Evolutionary conservation across 2,113 vertebrate genomes (phyloP).

Genomic region (Hyla sarda): DNA sequence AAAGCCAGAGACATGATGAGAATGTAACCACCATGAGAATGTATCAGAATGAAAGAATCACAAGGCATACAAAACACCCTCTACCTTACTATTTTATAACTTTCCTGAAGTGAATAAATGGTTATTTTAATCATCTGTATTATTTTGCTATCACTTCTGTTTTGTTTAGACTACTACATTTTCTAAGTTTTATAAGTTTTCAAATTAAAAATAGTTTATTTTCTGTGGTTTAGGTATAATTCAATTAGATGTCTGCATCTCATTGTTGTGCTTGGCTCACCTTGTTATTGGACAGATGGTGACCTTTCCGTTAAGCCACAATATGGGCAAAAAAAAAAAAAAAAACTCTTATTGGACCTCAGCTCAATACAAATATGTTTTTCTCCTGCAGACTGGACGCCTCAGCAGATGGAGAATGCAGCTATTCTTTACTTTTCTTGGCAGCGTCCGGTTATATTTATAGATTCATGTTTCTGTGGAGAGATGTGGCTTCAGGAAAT

Average conservation of each 20-base stretch:
- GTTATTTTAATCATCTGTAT: background rate
- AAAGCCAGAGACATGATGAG: too few relatives aligned
- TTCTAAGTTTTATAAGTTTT: too few relatives aligned
- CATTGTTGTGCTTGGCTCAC: slow-evolving; percentile 64
- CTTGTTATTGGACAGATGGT: slow-evolving; percentile 59
- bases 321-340: slow-evolving; percentile 59
- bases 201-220: background rate
- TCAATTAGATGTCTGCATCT: slow-evolving; percentile 65
- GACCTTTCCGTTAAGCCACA: slow-evolving; percentile 63
- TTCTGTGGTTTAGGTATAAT: slow-evolving; percentile 51
- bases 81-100: too few relatives aligned
- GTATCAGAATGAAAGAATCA: too few relatives aligned
- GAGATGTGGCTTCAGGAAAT: slow-evolving; percentile 59
- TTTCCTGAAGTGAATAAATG: too few relatives aligned
- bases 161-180: background rate
- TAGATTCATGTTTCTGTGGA: slow-evolving; percentile 56
- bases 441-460: slow-evolving; percentile 57
- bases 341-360: slow-evolving; percentile 49
- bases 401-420: slow-evolving; percentile 69
- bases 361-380: slow-evolving; percentile 68
- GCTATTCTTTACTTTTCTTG: slow-evolving; percentile 63
- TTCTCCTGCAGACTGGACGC: slow-evolving; percentile 63
- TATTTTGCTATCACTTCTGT: background rate
- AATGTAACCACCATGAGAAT: too few relatives aligned
- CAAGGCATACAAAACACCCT: too few relatives aligned